phyloP scores from a whole-genome alignment of 2,113 vertebrate species.

The Cygnus buccinator region DNA sequence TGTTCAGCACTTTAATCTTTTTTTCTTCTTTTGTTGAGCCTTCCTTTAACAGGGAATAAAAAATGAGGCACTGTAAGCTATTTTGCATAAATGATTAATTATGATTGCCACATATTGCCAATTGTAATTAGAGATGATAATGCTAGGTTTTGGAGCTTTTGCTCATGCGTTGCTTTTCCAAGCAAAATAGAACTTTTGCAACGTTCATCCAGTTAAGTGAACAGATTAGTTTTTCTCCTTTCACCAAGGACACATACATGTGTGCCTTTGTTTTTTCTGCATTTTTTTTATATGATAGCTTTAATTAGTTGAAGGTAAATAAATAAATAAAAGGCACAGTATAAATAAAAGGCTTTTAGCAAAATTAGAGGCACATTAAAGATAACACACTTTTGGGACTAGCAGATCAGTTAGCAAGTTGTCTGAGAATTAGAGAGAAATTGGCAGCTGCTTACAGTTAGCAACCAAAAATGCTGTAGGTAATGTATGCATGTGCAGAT shows the following conservation, averaged over 20 bases:
- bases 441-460: slow-evolving; percentile 71
- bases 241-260: background rate
- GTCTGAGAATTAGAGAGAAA: slow-evolving; percentile 49
- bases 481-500: slow-evolving; percentile 42
- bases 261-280: background rate
- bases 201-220: background rate
- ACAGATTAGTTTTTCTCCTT: background rate
- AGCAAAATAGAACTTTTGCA: slow-evolving; percentile 56
- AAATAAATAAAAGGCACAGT: slow-evolving; percentile 54
- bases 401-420: slow-evolving; percentile 66
- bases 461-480: slow-evolving; percentile 64
- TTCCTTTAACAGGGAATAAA: slow-evolving; percentile 73
- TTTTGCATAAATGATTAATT: slow-evolving; percentile 76
- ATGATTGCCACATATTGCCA: slow-evolving; percentile 70
- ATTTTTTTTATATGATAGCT: background rate
- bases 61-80: slow-evolving; percentile 72
- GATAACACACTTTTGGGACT: slow-evolving; percentile 71
- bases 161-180: slow-evolving; percentile 50
- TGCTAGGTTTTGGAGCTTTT: slow-evolving; percentile 57
- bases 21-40: slow-evolving; percentile 46
- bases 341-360: slow-evolving; percentile 73
- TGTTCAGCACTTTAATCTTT: slow-evolving; percentile 41
- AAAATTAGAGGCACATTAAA: slow-evolving; percentile 74
- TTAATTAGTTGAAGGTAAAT: slow-evolving; percentile 71
- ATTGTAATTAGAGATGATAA: slow-evolving; percentile 76